Percentiles rank a stretch among this genome's conserved stretches.
These are phyloP conservation scores for Chrysomela aeneicollis DNA, from an alignment of 2,888 invertebrate species.

Conservation along the genomic window DNA sequence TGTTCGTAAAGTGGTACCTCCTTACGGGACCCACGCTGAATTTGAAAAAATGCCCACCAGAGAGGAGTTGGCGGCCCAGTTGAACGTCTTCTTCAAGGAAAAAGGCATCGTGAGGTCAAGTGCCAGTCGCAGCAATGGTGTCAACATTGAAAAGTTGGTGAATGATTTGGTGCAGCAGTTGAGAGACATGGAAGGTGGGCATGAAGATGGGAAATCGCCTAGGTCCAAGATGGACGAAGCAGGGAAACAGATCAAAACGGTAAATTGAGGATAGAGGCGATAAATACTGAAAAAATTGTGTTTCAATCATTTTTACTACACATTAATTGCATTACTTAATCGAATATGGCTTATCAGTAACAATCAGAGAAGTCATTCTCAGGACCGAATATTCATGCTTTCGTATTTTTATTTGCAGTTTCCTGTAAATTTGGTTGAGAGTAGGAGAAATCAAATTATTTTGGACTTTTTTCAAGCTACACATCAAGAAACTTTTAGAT, in stretches of 20 bases:
- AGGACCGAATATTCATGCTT: too few species aligned
- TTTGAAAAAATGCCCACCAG: constrained; percentile 65
- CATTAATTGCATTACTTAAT: too few species aligned
- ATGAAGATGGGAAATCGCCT: constrained; percentile 57
- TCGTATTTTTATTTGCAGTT: too few species aligned
- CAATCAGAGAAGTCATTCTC: too few species aligned
- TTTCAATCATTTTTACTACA: too few species aligned
- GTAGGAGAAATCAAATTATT: too few species aligned
- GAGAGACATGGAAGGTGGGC: constrained; percentile 51
- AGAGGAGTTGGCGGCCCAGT: constrained; percentile 49
- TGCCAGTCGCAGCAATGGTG: constrained; percentile 3
- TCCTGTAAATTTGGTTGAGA: too few species aligned
- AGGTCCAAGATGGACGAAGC: constrained; percentile 66
- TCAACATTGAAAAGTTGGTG: constrained; percentile 56
- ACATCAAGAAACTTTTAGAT: too few species aligned
- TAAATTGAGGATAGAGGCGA: constrained; percentile 47
- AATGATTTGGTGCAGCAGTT: constrained; percentile 58
- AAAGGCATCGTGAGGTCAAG: constrained; percentile 27
- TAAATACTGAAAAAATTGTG: too few species aligned
- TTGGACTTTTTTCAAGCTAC: too few species aligned
- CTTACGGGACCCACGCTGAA: constrained; percentile 68
- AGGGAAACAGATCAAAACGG: constrained; percentile 68
- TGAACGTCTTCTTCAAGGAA: constrained; percentile 47
- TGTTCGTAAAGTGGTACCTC: constrained; percentile 45
- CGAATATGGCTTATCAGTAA: too few species aligned